phyloP scores from a whole-genome alignment of 2,797 vertebrate species.

The Tinamus major region DNA sequence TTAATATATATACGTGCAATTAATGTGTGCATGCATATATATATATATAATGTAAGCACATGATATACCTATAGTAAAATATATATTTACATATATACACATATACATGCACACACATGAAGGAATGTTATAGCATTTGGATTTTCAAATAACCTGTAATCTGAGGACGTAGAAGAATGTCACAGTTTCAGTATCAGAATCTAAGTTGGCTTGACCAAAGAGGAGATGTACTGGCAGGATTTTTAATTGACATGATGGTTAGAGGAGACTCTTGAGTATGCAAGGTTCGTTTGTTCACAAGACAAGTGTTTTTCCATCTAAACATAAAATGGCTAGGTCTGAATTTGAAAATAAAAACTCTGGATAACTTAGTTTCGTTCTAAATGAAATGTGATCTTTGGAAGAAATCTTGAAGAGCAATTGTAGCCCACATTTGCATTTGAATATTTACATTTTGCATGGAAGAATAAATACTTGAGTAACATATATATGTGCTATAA shows the following conservation, averaged over 20 bases:
- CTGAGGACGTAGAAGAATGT: neutral
- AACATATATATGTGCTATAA: neutral
- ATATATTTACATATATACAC: no score
- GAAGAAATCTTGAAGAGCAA: neutral
- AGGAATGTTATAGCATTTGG: neutral
- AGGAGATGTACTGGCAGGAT: neutral
- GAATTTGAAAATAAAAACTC: neutral
- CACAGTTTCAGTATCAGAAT: neutral
- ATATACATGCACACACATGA: neutral
- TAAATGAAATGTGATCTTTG: neutral
- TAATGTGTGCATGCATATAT: neutral
- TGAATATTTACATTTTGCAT: neutral
- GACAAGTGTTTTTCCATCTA: no score
- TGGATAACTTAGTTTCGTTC: neutral
- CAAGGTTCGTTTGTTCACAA: neutral
- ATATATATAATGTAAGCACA: neutral
- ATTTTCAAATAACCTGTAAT: neutral
- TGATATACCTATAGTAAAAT: neutral
- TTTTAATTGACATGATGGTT: neutral
- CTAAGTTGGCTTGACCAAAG: neutral
- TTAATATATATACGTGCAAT: accelerated
- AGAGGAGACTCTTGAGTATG: neutral
- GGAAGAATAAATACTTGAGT: neutral
- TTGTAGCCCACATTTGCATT: neutral
- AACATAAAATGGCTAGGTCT: neutral